Base-by-base conservation (phyloP, 1,140 invertebrate species). In the Hypsibius dujardini region DNA sequence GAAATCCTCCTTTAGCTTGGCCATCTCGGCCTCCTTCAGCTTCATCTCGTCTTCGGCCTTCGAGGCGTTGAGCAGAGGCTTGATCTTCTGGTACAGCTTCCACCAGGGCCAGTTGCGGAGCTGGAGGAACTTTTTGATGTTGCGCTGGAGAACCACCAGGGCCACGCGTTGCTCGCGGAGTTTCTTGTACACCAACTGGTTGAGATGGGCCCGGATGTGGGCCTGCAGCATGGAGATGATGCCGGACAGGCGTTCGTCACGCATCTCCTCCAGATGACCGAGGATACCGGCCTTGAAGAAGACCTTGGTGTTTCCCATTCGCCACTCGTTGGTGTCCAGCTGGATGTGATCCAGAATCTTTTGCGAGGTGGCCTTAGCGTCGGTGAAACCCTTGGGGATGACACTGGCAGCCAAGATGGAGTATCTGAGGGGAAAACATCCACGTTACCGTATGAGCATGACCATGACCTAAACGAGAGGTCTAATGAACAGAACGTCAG, bases 251-350 rank as follows among this genome's bases (percentile, higher is more conserved):
- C 88, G 86, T 76, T 90, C 88, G 84, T 94, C 91, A 73, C 91
- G 84, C 72, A 88, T 86, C 2, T 88, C 85, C 79, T 96, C 92
- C 75, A 97, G 80, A 72, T 88, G 87, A 75, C 87, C 85, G 69
- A 96, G 83, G 67, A 89, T 87, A 74, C 91, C 91, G 72, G 88
- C 86, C 69, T 91, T 84, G 82, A 96, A 90, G 80, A 96, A 91
- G 75, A 95, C 90, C 88, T 98, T 98, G 74, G 94, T 97, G 80
- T 92, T 89, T 83, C 95, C 95, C 80, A 96, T 89, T 84, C 92
- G 86, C 85, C 95, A 97, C 78, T 87, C 88, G 79, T 95, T 92
- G 73, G 86, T 84, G 82, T 93, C 90, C 78, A 97, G 85, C 81
- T 84, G 83, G 80, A 90, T 84, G 75, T 88, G 85, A 78, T 90